These are phyloP conservation scores for Urocynchramus pylzowi DNA, from an alignment of 2,113 vertebrate species.

Conservation along the genomic window DNA sequence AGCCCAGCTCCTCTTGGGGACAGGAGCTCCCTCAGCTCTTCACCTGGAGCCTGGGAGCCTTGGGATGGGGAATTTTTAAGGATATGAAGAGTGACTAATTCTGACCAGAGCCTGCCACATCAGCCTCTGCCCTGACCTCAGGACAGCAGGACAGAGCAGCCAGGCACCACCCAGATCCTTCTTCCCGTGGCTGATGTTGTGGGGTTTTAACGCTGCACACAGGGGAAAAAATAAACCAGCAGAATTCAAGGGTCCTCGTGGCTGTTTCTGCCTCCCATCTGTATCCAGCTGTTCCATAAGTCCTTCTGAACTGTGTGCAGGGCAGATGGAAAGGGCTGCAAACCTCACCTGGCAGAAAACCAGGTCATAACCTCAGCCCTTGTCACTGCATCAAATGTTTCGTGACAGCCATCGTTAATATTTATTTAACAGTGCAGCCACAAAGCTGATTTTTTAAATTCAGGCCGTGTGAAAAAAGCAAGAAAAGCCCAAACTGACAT, in stretches of 20 bases:
- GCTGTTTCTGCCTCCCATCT: neutral
- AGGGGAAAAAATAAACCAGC: fast-evolving
- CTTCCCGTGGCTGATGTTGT: neutral
- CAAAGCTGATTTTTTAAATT: neutral
- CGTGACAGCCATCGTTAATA: neutral
- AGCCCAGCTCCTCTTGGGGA: neutral
- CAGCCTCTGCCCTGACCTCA: neutral
- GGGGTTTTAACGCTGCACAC: neutral
- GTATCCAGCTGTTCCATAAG: neutral
- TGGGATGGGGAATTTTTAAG: neutral
- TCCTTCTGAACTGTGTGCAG: neutral
- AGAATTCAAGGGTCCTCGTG: neutral
- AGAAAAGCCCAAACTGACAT: neutral
- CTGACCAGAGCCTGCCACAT: neutral
- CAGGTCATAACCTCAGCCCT: neutral
- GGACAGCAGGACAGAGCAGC: neutral
- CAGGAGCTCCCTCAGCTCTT: neutral
- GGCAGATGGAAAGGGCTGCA: neutral
- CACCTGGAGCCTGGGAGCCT: neutral
- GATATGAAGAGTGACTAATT: fast-evolving
- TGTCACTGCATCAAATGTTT: neutral
- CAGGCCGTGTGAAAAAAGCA: neutral
- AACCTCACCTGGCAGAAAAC: neutral
- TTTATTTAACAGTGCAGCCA: neutral
- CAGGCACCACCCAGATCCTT: neutral